Conservation (phyloP, 2,797 vertebrate species). For the Synanceia verrucosa region DNA sequence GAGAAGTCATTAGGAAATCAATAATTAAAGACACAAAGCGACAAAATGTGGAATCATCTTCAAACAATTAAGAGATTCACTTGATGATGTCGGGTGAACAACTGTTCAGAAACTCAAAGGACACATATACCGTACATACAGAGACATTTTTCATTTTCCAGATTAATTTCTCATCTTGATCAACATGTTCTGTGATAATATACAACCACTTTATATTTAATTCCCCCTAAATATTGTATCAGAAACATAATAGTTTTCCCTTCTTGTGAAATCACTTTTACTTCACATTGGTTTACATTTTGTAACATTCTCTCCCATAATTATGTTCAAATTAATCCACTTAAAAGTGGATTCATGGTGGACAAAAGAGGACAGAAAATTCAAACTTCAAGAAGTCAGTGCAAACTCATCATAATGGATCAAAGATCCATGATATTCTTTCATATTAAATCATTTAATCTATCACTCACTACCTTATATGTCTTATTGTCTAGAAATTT, state of each 20-base stretch:
- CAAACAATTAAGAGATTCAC: background rate
- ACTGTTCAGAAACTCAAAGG: background rate
- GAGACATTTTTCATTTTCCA: background rate
- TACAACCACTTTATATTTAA: background rate
- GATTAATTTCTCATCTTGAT: background rate
- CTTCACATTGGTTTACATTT: background rate
- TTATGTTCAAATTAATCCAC: background rate
- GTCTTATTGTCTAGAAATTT: too few relatives aligned
- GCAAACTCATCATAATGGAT: background rate
- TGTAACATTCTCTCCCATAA: too few relatives aligned
- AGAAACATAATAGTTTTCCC: background rate
- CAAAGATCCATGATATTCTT: too few relatives aligned
- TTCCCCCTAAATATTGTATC: background rate
- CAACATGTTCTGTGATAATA: background rate
- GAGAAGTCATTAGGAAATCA: background rate
- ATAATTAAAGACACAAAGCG: background rate
- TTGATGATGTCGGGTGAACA: too few relatives aligned
- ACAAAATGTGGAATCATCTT: background rate
- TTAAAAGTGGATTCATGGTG: background rate
- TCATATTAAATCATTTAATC: too few relatives aligned
- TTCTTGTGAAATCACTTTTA: background rate
- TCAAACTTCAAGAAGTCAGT: background rate
- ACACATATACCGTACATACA: background rate
- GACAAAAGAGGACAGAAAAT: background rate
- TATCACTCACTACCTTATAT: too few relatives aligned